phyloP scores from a whole-genome alignment of 2,888 invertebrate species.

The Zhuqinia jingwanae region DNA sequence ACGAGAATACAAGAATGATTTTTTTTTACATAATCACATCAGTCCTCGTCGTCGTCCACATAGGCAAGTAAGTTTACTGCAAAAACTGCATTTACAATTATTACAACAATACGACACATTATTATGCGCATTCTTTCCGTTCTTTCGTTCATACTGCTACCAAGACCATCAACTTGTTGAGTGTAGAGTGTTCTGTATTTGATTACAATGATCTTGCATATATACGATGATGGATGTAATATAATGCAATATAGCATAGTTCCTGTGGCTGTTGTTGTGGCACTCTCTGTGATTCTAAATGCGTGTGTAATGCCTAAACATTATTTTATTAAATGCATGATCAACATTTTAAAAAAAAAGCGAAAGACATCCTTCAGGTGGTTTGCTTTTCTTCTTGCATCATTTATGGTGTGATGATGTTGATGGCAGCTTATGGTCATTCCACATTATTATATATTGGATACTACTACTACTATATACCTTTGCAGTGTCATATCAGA shows the following conservation, averaged over 20 bases:
- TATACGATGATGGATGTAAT: background rate
- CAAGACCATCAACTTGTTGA: background rate
- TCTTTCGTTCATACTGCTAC: background rate
- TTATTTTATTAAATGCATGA: constrained; percentile 17
- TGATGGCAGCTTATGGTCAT: background rate
- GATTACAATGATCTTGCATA: constrained; percentile 12
- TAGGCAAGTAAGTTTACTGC: background rate
- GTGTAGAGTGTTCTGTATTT: background rate
- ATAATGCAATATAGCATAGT: constrained; percentile 41
- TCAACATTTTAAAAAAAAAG: background rate
- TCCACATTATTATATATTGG: constrained; percentile 10
- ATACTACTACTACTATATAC: background rate
- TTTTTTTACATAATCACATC: constrained; percentile 34
- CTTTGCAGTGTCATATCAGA: background rate
- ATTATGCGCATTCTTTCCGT: constrained; percentile 19
- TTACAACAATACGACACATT: background rate
- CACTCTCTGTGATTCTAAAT: constrained; percentile 1
- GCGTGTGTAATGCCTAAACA: constrained; percentile 13
- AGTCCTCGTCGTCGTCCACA: background rate
- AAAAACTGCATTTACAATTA: background rate
- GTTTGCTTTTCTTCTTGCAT: constrained; percentile 32
- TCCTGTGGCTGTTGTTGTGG: constrained; percentile 34
- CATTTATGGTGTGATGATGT: background rate
- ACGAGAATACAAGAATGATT: background rate
- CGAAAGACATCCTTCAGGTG: constrained; percentile 50